Evolutionary conservation across 2,113 vertebrate genomes (phyloP).

Genomic region (Phrynosoma platyrhinos): DNA sequence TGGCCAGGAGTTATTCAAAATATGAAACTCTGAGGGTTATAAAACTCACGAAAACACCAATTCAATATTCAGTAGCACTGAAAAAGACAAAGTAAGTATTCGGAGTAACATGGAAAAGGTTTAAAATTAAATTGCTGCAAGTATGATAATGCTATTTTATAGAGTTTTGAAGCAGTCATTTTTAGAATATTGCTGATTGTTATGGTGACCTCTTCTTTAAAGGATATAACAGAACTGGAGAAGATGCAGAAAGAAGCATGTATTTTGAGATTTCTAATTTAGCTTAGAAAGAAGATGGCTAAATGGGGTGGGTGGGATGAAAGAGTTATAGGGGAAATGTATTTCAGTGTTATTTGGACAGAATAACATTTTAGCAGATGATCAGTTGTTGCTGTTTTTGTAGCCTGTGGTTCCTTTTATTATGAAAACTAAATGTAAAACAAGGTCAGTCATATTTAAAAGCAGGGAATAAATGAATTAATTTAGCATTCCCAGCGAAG

Average conservation of each 20-base stretch:
- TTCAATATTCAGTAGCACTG: background rate
- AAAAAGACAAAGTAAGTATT: background rate
- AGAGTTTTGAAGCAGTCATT: background rate
- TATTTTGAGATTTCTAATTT: constrained; percentile 2
- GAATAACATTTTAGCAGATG: background rate
- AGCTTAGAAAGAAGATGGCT: background rate
- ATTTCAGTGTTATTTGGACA: background rate
- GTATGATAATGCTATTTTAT: background rate
- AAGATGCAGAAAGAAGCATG: background rate
- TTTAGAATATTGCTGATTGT: background rate
- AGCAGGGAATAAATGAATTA: background rate
- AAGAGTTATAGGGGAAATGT: background rate
- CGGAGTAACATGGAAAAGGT: background rate
- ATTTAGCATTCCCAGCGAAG: background rate
- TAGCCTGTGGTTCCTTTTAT: background rate
- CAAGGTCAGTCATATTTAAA: background rate
- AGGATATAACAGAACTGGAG: background rate
- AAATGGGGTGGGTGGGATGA: background rate
- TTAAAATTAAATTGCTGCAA: background rate
- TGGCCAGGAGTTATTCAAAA: background rate
- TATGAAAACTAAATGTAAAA: constrained; percentile 8
- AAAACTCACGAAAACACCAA: background rate
- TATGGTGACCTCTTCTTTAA: background rate
- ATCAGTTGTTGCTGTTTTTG: background rate
- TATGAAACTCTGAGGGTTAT: background rate